phyloP scores from a whole-genome alignment of 2,888 invertebrate genomes.

The Epistrophe eligans region DNA sequence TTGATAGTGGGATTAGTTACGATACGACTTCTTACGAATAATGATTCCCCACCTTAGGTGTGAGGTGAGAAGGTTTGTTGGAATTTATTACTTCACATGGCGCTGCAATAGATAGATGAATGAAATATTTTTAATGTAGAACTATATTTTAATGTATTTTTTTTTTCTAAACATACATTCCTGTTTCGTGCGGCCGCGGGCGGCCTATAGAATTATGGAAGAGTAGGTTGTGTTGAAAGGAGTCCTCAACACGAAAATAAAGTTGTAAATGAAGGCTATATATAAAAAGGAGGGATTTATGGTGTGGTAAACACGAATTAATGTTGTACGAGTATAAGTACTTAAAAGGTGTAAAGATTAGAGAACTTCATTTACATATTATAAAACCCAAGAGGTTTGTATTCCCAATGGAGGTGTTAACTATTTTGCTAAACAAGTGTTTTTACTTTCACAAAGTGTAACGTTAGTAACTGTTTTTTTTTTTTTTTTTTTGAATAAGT shows the following conservation, averaged over 20 bases:
- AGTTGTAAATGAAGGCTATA: conserved; percentile 3
- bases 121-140: conserved; percentile 8
- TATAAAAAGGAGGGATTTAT: neutral
- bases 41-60: conserved; percentile 30
- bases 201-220: conserved; percentile 6
- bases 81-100: conserved; percentile 50
- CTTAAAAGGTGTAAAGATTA: conserved; percentile 21
- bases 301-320: neutral
- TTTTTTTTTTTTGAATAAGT: neutral
- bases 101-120: neutral
- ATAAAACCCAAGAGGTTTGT: neutral
- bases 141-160: neutral
- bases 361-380: neutral
- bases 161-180: neutral
- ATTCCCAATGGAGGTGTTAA: conserved; percentile 30
- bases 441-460: conserved; percentile 13
- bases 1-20: conserved; percentile 31
- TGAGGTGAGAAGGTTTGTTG: conserved; percentile 30
- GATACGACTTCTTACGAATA: conserved; percentile 6
- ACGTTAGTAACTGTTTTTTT: neutral
- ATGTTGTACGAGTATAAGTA: neutral
- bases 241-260: conserved; percentile 47
- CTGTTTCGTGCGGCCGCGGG: neutral
- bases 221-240: conserved; percentile 36
- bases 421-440: conserved; percentile 31